Percentiles rank a stretch among this genome's conserved stretches.
phyloP scores from a whole-genome alignment of 2,113 vertebrate genomes.

The Tonatia bakeri region DNA sequence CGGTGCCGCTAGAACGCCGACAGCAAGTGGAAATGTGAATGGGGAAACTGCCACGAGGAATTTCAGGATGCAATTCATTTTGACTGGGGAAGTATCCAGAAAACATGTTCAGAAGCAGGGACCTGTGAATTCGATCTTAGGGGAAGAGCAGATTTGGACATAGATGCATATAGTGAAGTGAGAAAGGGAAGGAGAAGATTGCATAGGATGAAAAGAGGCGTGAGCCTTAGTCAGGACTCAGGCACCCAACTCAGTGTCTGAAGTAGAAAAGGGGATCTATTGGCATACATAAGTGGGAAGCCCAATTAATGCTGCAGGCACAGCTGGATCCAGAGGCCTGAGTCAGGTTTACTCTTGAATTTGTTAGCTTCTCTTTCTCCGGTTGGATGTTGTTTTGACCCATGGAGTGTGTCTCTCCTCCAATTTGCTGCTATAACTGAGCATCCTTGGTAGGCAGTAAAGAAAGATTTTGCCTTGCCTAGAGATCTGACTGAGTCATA shows the following conservation, averaged over 20 bases:
- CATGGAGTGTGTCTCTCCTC: not conserved
- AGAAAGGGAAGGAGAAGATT: not conserved
- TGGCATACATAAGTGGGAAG: not conserved
- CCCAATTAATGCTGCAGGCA: not conserved
- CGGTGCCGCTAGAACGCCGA: not conserved
- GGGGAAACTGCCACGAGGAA: not conserved
- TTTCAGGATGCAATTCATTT: not conserved
- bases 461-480: not conserved
- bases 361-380: not conserved
- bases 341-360: not conserved
- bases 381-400: not conserved
- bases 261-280: not conserved
- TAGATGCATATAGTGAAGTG: not conserved
- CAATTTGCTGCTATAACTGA: not conserved
- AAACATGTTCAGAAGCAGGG: not conserved
- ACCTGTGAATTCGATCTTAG: not conserved
- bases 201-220: not conserved
- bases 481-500: not conserved
- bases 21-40: not conserved
- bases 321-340: too few species aligned
- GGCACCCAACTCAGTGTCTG: not conserved
- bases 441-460: not conserved
- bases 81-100: not conserved
- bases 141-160: not conserved
- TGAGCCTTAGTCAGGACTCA: not conserved